These are phyloP conservation scores for Callipepla squamata DNA, from an alignment of 2,113 vertebrate species.

Conservation along the genomic window DNA sequence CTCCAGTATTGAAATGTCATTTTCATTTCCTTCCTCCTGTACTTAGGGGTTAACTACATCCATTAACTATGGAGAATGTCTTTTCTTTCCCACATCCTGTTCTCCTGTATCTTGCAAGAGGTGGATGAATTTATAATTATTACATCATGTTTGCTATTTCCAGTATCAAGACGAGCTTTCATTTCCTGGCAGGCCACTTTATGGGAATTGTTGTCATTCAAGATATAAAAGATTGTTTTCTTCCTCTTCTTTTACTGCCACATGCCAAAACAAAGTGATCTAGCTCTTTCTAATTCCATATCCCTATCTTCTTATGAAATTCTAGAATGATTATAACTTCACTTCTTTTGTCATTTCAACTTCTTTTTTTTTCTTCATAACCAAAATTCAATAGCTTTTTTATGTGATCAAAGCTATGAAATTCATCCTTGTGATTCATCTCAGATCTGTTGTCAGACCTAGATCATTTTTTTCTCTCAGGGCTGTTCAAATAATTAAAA, in stretches of 20 bases:
- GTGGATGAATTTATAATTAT: neutral
- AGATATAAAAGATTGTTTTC: neutral
- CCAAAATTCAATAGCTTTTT: neutral
- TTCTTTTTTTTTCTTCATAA: neutral
- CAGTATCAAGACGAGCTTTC: neutral
- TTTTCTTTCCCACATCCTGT: neutral
- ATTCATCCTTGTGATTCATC: neutral
- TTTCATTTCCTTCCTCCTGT: neutral
- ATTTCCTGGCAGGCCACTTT: constrained; percentile 9
- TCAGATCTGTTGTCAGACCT: neutral
- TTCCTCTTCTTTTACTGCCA: neutral
- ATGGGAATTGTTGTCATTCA: neutral
- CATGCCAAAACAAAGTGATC: neutral
- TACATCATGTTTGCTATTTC: neutral
- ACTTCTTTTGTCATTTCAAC: neutral
- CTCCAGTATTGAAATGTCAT: neutral
- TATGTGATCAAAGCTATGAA: neutral
- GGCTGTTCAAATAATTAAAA: neutral
- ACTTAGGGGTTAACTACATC: neutral
- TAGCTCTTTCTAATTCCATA: neutral
- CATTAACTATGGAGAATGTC: neutral
- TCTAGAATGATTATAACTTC: neutral
- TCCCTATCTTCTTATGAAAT: neutral
- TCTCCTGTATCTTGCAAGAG: neutral
- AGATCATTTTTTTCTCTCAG: neutral